Percentiles rank a stretch among this genome's conserved stretches.
Conservation (phyloP, 1,140 invertebrate species). For the Bombus difficillimus region DNA sequence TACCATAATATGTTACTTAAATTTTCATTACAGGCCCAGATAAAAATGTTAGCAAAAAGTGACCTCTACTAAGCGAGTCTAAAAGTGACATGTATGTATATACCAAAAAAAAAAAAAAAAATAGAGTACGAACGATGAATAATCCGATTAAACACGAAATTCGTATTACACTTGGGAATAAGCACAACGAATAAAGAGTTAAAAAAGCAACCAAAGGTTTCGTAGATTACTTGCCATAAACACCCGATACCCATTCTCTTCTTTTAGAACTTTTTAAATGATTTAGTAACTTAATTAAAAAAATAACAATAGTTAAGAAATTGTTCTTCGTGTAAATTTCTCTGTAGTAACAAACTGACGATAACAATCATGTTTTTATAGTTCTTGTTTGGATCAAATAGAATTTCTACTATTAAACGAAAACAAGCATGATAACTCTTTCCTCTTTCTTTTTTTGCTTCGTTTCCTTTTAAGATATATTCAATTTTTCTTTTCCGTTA, state of each 20-base stretch:
- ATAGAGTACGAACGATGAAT: not conserved
- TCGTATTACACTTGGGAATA: not conserved
- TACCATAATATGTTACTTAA: too few relatives aligned
- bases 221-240: not conserved
- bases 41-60: too few relatives aligned
- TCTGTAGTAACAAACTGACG: not conserved
- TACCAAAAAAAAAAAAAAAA: not conserved
- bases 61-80: too few relatives aligned
- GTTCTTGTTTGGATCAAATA: not conserved
- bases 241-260: not conserved
- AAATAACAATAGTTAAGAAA: not conserved
- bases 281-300: not conserved
- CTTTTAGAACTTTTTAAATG: not conserved
- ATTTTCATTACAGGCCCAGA: too few relatives aligned
- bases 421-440: not conserved
- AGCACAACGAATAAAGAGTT: not conserved
- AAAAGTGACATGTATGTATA: not conserved
- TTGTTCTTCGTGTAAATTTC: not conserved
- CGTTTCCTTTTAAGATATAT: not conserved
- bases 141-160: not conserved
- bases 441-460: not conserved
- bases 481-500: not conserved
- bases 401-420: not conserved
- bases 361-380: not conserved
- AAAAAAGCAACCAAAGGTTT: not conserved